phyloP scores from a whole-genome alignment of 92 coral and sea anemone species.

The Zoanthus gigantus region DNA sequence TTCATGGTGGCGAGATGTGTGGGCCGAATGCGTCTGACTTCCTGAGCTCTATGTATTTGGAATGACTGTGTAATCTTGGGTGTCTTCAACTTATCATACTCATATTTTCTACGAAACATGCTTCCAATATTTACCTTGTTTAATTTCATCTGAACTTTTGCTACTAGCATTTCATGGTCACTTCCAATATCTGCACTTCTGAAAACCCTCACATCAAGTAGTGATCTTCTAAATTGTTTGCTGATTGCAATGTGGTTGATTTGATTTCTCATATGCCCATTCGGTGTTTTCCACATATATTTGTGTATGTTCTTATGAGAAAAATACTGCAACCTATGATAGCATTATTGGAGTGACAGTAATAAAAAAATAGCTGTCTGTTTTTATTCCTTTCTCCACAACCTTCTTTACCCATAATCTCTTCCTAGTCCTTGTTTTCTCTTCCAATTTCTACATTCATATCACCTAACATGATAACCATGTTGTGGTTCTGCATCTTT shows the following conservation, averaged over 20 bases:
- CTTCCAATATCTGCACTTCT: too few relatives aligned
- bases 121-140: neutral
- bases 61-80: slow-evolving; percentile 34
- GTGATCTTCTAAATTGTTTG: neutral
- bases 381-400: slow-evolving; percentile 20
- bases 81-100: slow-evolving; percentile 18
- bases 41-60: slow-evolving; percentile 17
- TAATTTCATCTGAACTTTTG: slow-evolving; percentile 16
- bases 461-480: neutral
- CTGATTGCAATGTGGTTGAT: neutral
- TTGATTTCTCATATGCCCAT: neutral
- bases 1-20: neutral
- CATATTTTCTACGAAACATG: neutral
- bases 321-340: neutral
- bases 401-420: neutral
- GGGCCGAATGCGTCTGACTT: neutral
- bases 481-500: neutral
- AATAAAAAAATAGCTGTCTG: neutral
- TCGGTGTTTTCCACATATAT: neutral
- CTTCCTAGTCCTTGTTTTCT: neutral
- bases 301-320: neutral
- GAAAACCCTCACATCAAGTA: neutral
- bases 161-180: slow-evolving; percentile 4
- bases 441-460: slow-evolving; percentile 7
- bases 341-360: neutral